Evolutionary conservation across 2,888 invertebrate genomes (phyloP).

Genomic region (Heliconius ethilla): DNA sequence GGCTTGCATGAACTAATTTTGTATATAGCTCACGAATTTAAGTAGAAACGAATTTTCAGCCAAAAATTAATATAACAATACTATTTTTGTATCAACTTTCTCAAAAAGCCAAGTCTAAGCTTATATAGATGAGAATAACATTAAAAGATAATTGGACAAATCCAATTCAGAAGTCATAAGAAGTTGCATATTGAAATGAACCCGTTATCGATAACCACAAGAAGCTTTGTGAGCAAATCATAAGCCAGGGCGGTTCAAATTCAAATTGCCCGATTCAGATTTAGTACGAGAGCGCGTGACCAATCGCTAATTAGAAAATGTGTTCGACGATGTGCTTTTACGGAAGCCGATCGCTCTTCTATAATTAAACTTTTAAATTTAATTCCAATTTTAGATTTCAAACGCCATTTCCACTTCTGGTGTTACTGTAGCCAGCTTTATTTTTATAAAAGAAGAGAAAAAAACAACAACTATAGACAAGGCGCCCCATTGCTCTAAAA

Average conservation of each 20-base stretch:
- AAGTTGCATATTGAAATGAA: constrained; percentile 45
- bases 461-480: constrained; percentile 34
- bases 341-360: constrained; percentile 77
- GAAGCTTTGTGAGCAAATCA: constrained; percentile 51
- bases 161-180: constrained; percentile 47
- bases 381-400: constrained; percentile 73
- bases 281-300: constrained; percentile 75
- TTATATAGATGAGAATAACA: constrained; percentile 43
- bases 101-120: constrained; percentile 25
- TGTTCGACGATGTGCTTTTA: constrained; percentile 67
- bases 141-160: constrained; percentile 48
- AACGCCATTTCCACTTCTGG: constrained; percentile 65
- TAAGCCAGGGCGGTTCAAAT: constrained; percentile 73
- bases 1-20: constrained; percentile 25
- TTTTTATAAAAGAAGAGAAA: constrained; percentile 39
- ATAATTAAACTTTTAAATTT: constrained; percentile 77
- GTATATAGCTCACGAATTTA: constrained; percentile 28
- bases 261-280: constrained; percentile 76
- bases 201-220: constrained; percentile 51
- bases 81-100: constrained; percentile 18
- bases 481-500: constrained; percentile 42
- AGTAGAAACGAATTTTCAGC: constrained; percentile 26
- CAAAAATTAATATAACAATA: constrained; percentile 20
- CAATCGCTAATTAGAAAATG: constrained; percentile 81
- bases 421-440: constrained; percentile 52